Percentiles rank a stretch among this genome's conserved stretches.
Conservation (phyloP, 2,888 invertebrate genomes). For the Synanthedon myopaeformis region DNA sequence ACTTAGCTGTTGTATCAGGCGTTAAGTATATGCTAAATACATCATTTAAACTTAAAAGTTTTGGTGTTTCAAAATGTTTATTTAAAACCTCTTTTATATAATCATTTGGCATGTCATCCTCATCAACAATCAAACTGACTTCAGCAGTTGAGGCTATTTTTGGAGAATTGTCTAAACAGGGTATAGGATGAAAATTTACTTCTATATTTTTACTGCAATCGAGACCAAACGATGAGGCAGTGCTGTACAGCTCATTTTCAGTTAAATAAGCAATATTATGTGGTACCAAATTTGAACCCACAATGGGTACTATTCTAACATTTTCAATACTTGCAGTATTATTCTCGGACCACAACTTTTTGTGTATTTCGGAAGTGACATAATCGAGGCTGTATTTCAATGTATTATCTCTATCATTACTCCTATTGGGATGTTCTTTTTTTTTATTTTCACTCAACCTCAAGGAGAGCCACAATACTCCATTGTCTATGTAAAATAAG, state of each 20-base stretch:
- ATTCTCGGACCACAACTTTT: slow-evolving; percentile 38
- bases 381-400: slow-evolving; percentile 37
- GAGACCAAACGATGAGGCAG: slow-evolving; percentile 35
- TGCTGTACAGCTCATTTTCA: slow-evolving; percentile 49
- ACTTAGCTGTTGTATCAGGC: slow-evolving; percentile 43
- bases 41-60: slow-evolving; percentile 73
- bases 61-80: slow-evolving; percentile 77
- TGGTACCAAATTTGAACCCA: slow-evolving; percentile 34
- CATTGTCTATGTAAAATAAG: slow-evolving; percentile 57
- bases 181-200: slow-evolving; percentile 46
- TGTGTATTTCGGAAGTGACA: slow-evolving; percentile 48
- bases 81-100: slow-evolving; percentile 72
- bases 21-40: slow-evolving; percentile 74
- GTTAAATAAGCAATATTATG: slow-evolving; percentile 33
- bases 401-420: slow-evolving; percentile 14
- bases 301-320: slow-evolving; percentile 45
- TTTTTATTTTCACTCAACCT: slow-evolving; percentile 36
- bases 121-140: slow-evolving; percentile 48
- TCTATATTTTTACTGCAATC: slow-evolving; percentile 22
- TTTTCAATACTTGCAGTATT: slow-evolving; percentile 23
- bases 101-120: slow-evolving; percentile 52
- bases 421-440: slow-evolving; percentile 21
- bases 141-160: slow-evolving; percentile 53
- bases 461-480: slow-evolving; percentile 50
- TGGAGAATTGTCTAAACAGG: slow-evolving; percentile 42